Evolutionary conservation across 2,113 vertebrate species (phyloP), one percentile per base, ranked within the genome.

Genomic region (Thermophis baileyi): DNA sequence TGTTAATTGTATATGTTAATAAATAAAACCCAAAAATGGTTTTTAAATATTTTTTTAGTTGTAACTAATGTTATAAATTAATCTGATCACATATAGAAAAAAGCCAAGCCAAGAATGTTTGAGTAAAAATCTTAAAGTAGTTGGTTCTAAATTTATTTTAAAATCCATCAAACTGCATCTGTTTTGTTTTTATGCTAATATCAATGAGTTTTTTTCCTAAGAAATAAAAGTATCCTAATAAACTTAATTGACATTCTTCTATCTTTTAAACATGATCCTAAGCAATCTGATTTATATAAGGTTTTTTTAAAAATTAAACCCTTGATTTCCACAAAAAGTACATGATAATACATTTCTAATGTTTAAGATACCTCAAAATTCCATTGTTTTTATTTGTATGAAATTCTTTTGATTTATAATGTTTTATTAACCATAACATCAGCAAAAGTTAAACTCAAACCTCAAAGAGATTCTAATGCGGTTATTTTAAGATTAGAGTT

Each of bases 161-260:
- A 27, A 89, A 93, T 94, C 95, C 96, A 96, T 95, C 95, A 97
- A 94, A 95, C 94, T 97, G 95, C 95, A 95, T 94, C 92, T 95
- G 55, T 92, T 27, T 46, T 54, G 40, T 91, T 95, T 74, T 7
- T 87, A 88, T 87, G 25, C 91, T 91, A 89, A 94, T 88, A 60
- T 74, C 57, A 35, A 86, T 30, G 93, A 91, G 30, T 91, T 94
- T 96, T 94, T 96, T 55, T 89, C 55, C 87, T 50, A 93, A 51
- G 69, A 93, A 35, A 92, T 85, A 91, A 94, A 60, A 89, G 20
- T 88, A 50, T 49, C 44, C 11, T 91, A n/a, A 91, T 50, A 74
- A 94, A 89, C 22, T 60, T 90, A 90, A 63, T 18, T 30, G 51
- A n/a, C 30, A 57, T 74, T 16, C 8, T 27, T 74, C 30, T 92